Evolutionary conservation across 2,797 vertebrate species (phyloP).

Genomic region (Alfaro cultratus): DNA sequence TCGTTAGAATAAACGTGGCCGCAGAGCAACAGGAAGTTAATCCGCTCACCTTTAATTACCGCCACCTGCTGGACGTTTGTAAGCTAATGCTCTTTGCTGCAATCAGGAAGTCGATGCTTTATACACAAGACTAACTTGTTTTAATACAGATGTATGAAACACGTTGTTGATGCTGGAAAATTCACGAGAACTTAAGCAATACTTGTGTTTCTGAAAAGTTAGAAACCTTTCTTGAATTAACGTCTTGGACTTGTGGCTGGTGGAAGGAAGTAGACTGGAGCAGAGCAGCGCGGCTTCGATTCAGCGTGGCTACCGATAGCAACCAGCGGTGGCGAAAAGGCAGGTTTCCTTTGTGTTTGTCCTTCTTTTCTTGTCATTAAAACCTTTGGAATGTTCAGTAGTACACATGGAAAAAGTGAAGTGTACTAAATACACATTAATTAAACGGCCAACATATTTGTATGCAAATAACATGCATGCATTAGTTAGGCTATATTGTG

Average conservation of each 20-base stretch:
- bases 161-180: neutral
- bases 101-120: neutral
- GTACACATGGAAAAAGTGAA: neutral
- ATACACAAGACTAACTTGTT: neutral
- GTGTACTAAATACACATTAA: neutral
- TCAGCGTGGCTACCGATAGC: neutral
- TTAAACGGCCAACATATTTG: neutral
- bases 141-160: neutral
- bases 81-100: neutral
- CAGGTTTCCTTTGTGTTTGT: neutral
- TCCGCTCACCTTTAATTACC: neutral
- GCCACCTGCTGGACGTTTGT: neutral
- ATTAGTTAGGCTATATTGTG: neutral
- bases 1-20: neutral
- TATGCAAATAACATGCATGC: neutral
- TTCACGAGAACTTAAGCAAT: neutral
- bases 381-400: neutral
- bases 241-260: neutral
- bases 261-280: neutral
- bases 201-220: neutral
- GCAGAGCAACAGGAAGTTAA: neutral
- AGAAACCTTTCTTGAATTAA: neutral
- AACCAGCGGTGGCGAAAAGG: neutral
- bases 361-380: neutral
- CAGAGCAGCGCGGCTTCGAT: neutral